These are phyloP conservation scores for Rhagonycha fulva DNA, from an alignment of 2,888 invertebrate genomes.

Conservation along the genomic window DNA sequence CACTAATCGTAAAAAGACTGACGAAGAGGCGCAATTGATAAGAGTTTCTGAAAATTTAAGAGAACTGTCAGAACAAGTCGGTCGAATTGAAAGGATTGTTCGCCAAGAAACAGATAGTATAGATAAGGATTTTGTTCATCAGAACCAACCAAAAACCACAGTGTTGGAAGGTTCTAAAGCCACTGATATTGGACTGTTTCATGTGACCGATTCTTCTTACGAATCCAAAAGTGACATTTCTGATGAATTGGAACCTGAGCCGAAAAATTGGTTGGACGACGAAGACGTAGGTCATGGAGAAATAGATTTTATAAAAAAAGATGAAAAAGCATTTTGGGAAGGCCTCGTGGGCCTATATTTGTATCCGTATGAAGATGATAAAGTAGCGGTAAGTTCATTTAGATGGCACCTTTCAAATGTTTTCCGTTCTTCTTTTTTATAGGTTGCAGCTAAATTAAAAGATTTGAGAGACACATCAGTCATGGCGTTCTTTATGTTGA, in stretches of 20 bases:
- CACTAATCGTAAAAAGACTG: slow-evolving; percentile 54
- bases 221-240: slow-evolving; percentile 64
- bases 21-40: slow-evolving; percentile 55
- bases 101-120: slow-evolving; percentile 8
- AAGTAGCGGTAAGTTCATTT: slow-evolving; percentile 58
- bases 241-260: slow-evolving; percentile 34
- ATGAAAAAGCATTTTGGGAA: slow-evolving; percentile 78
- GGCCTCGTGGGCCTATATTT: slow-evolving; percentile 77
- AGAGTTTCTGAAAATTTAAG: slow-evolving; percentile 31
- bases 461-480: slow-evolving; percentile 70
- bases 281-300: slow-evolving; percentile 67
- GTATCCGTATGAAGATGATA: slow-evolving; percentile 70
- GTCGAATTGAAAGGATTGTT: slow-evolving; percentile 4
- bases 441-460: slow-evolving; percentile 56
- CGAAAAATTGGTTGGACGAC: slow-evolving; percentile 69
- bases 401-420: neutral
- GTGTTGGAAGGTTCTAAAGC: slow-evolving; percentile 38
- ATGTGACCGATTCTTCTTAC: slow-evolving; percentile 61
- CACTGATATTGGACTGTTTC: slow-evolving; percentile 23
- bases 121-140: neutral
- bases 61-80: slow-evolving; percentile 21
- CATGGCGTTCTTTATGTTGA: slow-evolving; percentile 75
- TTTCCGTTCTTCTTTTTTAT: neutral
- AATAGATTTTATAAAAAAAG: slow-evolving; percentile 65
- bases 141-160: slow-evolving; percentile 48